Conservation (phyloP, 1,140 invertebrate genomes). For the Cotesia glomerata region DNA sequence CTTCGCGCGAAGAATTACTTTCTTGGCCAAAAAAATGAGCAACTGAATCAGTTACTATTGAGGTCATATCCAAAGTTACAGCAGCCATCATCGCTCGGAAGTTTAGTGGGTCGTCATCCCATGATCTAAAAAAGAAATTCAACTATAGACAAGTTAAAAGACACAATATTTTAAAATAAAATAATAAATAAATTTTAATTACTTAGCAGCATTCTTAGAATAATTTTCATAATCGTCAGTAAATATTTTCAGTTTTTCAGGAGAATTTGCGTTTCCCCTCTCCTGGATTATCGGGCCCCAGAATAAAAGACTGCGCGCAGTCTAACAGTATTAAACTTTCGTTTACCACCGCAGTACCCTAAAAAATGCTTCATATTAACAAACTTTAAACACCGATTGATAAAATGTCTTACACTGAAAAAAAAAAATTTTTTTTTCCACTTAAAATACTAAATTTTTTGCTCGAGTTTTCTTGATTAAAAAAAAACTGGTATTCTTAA, state of each 20-base stretch:
- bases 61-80: not conserved
- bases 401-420: no score
- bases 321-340: no score
- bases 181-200: not conserved
- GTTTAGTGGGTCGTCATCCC: not conserved
- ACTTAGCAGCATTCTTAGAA: not conserved
- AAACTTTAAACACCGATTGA: no score
- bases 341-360: not conserved
- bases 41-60: not conserved
- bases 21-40: not conserved
- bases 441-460: no score
- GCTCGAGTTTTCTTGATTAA: no score
- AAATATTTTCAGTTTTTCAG: not conserved
- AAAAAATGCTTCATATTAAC: not conserved
- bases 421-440: no score
- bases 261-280: not conserved
- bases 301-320: not conserved
- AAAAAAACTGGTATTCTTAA: no score
- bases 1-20: not conserved
- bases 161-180: not conserved
- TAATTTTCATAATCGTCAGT: not conserved
- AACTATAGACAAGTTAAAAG: not conserved
- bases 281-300: not conserved
- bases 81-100: constrained; percentile 12
- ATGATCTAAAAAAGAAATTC: not conserved